Evolutionary conservation across 1,140 invertebrate species (phyloP), one percentile per base, ranked within the genome.

Genomic region (Ruditapes philippinarum): DNA sequence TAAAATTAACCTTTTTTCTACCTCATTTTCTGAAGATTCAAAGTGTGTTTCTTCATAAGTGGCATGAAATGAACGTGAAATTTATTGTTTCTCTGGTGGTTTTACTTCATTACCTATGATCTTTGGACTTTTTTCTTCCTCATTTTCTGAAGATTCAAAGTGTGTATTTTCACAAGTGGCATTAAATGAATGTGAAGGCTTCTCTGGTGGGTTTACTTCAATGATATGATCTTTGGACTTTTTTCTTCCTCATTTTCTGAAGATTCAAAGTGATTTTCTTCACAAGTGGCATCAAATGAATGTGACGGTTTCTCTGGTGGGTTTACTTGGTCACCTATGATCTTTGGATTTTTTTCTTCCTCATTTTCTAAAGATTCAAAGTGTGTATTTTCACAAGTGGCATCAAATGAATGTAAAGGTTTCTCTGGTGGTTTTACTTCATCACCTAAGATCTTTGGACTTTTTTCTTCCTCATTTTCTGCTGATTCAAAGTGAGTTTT

Each of bases 211-310:
- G 45, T 49, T 60, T 60, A 60, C 57, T 60, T 60, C 57, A 60
- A 12, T n/a, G n/a, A 11, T 60, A 60, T 60, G 57, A 60, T 60
- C 57, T 60, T 60, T 60, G 57, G 57, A 60, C 57, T 60, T 60
- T 60, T 60, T 60, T 60, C 57, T 60, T 60, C 57, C 57, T 60
- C 57, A 60, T 60, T 60, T 60, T 60, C 57, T 60, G 57, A 60
- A 60, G 57, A 60, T 60, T 60, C 57, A 60, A 60, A 60, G 25
- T 60, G 57, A 12, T 11, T 60, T n/a, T 60, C n/a, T 60, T 60
- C 57, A 60, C 57, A 60, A 60, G 9, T 60, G 17, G 9, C n/a
- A 60, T 60, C 57, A 60, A 60, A 60, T 60, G 57, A 60, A 60
- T n/a, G 57, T 60, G 17, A 60, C 11, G 57, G 57, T 60, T 60